Base-by-base conservation (phyloP, 2,888 invertebrate species). In the Artemia sp. region DNA sequence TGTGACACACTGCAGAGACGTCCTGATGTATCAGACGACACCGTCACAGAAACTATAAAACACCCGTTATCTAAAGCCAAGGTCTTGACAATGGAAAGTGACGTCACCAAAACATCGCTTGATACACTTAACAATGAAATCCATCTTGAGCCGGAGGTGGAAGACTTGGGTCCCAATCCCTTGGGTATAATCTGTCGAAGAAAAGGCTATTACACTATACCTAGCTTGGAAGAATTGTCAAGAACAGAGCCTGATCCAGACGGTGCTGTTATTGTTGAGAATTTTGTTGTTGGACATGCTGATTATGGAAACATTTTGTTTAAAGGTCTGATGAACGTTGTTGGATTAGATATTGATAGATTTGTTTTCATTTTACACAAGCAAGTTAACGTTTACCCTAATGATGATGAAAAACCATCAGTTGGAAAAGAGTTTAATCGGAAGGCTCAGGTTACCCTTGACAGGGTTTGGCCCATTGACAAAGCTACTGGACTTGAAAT, bases 361-460 rank as follows among this genome's bases (percentile, higher is more conserved):
- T 84, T 89, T 68, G 92, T 97, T 0, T 89, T 90, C 76, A 92
- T 97, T 79, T 84, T 93, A 6, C 88, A 92, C 78, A 92, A 94
- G 77, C 96, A 98, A 79, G 88, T 98, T 4, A 89, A 89, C 24
- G 86, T 98, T 7, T 98, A 98, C 81, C 95, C 96, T 0, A 82
- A 83, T 74, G 91, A 93, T 75, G 90, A 92, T 73, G 82, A 83
- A 0, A 97, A 96, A 78, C 97, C 98, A 0, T 85, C 89, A 0
- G 80, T 90, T 8, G 97, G 96, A 0, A 82, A 84, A 72, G 95
- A 89, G 0, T 81, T 98, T 66, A 98, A 98, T 81, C 83, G 91
- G 12, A 86, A 85, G 66, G 96, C 96, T 2, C 88, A 94, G 77
- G 74, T 77, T 58, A 95, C 95, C 0, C 80, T 98, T 68, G 94